Evolutionary conservation across 2,888 invertebrate species (phyloP), one percentile per base, ranked within the genome.

Genomic region (Erebia ligea): DNA sequence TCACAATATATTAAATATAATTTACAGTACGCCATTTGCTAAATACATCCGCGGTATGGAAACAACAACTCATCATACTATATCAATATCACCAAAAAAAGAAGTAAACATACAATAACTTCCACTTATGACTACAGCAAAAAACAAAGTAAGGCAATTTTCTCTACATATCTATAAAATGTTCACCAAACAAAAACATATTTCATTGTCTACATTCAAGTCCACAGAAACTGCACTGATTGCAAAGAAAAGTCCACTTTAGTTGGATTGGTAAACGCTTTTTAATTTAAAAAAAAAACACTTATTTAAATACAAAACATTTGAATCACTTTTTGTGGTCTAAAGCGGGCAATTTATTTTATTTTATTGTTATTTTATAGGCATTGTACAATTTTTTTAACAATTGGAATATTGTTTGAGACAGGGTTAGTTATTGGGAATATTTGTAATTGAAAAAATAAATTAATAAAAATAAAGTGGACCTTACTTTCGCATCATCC

Each of bases 91-190:
- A 82, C 81, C 78, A 86, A 87, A 87, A 85, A 86, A 83, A 82
- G 72, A 79, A 79, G 85, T 80, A 86, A 83, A 79, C 86, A 84
- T 85, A 87, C 87, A 87, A 85, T 89, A 89, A 87, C 45, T 85
- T 83, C 86, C 72, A 82, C 88, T 89, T 90, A 91, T 11, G 74
- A 78, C 87, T 91, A 91, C 76, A 87, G 90, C 90, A 89, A 91
- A 89, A 91, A 89, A 91, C 88, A 90, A 90, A 88, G 87, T 92
- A 92, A 92, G 91, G 91, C 92, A 89, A 88, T 88, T 85, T 83
- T 84, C 86, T 89, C 73, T 71, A 89, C 84, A 83, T 82, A 79
- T 86, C 85, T 85, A 84, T 85, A 85, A 71, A 61, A 82, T 85
- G 86, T 84, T 70, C 48, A 17, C 74, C 83, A 50, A 83, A 82